A percentile compares a stretch with the other conserved stretches of the same genome.
These are phyloP conservation scores for Drosophila pseudotalamancana DNA, from an alignment of 2,888 invertebrate genomes.

Conservation along the genomic window DNA sequence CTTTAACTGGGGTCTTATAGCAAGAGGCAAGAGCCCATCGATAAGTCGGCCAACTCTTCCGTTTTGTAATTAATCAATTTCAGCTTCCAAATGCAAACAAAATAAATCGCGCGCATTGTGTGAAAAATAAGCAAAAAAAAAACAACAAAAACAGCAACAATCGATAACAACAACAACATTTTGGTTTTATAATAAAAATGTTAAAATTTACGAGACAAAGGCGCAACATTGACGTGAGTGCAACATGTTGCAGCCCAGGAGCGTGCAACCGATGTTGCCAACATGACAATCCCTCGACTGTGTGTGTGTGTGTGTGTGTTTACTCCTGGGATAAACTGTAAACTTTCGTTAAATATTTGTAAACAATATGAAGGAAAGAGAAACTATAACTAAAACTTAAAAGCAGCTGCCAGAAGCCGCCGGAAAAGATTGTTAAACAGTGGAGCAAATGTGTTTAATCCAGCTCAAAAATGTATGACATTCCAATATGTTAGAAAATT, in stretches of 20 bases:
- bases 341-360: conserved; percentile 70
- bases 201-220: conserved; percentile 75
- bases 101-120: conserved; percentile 70
- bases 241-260: conserved; percentile 61
- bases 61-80: conserved; percentile 74
- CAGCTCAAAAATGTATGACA: neutral
- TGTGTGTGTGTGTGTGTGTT: neutral
- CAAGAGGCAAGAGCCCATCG: neutral
- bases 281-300: conserved; percentile 28
- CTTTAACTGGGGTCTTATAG: conserved; percentile 6
- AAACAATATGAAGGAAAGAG: conserved; percentile 52
- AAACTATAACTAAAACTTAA: conserved; percentile 51
- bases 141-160: conserved; percentile 10
- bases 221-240: conserved; percentile 66
- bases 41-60: conserved; percentile 51
- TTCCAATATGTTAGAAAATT: no score
- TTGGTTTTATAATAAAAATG: conserved; percentile 68
- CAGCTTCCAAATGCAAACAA: conserved; percentile 62
- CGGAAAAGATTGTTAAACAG: conserved; percentile 34
- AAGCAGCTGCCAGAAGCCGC: conserved; percentile 54
- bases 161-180: conserved; percentile 13
- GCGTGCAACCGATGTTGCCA: conserved; percentile 17
- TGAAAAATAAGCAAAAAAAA: conserved; percentile 46
- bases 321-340: conserved; percentile 16
- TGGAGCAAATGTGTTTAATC: conserved; percentile 18